These are phyloP conservation scores for Caradrina kadenii DNA, from an alignment of 2,888 invertebrate species.

Conservation along the genomic window DNA sequence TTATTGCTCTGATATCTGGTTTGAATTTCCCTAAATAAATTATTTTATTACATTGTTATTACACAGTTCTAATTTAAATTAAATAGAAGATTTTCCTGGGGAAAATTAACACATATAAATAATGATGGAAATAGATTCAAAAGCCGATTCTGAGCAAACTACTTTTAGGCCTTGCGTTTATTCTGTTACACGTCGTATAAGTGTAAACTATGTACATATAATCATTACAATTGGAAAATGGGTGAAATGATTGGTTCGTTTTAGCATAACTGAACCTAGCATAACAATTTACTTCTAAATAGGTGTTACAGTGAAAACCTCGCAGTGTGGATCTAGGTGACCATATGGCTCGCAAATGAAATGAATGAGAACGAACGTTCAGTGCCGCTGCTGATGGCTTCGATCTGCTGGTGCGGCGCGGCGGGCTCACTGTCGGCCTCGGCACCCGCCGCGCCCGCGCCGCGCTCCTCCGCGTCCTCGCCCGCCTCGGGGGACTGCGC, in stretches of 20 bases:
- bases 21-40: too few species aligned
- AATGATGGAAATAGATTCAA: too few species aligned
- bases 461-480: slow-evolving; percentile 71
- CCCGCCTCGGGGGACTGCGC: slow-evolving; percentile 88
- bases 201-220: too few species aligned
- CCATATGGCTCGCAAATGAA: not conserved
- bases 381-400: slow-evolving; percentile 94
- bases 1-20: too few species aligned
- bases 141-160: too few species aligned
- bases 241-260: not conserved
- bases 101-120: too few species aligned
- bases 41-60: too few species aligned
- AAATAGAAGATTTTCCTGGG: too few species aligned
- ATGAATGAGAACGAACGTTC: slow-evolving; percentile 85
- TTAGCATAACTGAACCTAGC: not conserved
- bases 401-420: slow-evolving; percentile 88
- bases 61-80: too few species aligned
- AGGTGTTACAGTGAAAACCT: not conserved
- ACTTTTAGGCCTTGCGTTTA: too few species aligned
- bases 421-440: slow-evolving; percentile 79
- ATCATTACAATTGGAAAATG: too few species aligned
- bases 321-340: not conserved
- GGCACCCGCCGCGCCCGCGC: slow-evolving; percentile 55
- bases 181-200: too few species aligned
- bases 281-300: not conserved